phyloP scores from a whole-genome alignment of 2,797 vertebrate species.

The Aeoliscus strigatus region DNA sequence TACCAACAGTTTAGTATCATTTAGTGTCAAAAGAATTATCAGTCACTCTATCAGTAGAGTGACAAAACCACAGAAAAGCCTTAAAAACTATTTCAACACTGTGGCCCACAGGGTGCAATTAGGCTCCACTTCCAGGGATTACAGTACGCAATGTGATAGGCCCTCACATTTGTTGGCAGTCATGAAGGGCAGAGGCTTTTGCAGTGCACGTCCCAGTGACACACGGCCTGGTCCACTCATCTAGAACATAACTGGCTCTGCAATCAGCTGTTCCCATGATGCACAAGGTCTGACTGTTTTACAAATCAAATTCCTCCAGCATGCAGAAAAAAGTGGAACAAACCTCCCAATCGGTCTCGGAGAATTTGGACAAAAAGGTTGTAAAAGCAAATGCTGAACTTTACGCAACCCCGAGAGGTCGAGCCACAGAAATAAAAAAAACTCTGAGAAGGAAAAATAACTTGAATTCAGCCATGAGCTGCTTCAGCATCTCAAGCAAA shows the following conservation, averaged over 20 bases:
- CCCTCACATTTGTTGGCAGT: constrained; percentile 56
- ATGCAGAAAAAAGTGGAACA: constrained; percentile 13
- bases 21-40: no score
- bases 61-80: constrained; percentile 11
- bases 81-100: constrained; percentile 22
- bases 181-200: constrained; percentile 48
- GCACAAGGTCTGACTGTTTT: constrained; percentile 33
- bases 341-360: constrained; percentile 1
- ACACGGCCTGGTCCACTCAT: constrained; percentile 16
- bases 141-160: constrained; percentile 63
- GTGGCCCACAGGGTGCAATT: constrained; percentile 25
- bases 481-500: constrained; percentile 50
- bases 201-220: constrained; percentile 21
- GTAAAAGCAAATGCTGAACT: constrained; percentile 4
- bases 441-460: constrained; percentile 36
- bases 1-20: constrained; percentile 3
- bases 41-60: no score
- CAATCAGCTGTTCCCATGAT: constrained; percentile 31
- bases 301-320: constrained; percentile 27
- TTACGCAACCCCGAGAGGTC: constrained; percentile 2
- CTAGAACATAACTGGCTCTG: constrained; percentile 18
- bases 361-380: background rate
- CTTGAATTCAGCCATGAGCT: constrained; percentile 38
- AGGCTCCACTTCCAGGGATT: constrained; percentile 49
- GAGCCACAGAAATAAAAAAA: constrained; percentile 14